Conservation (phyloP, 2,888 invertebrate genomes). For the Parasteatoda lunata region DNA sequence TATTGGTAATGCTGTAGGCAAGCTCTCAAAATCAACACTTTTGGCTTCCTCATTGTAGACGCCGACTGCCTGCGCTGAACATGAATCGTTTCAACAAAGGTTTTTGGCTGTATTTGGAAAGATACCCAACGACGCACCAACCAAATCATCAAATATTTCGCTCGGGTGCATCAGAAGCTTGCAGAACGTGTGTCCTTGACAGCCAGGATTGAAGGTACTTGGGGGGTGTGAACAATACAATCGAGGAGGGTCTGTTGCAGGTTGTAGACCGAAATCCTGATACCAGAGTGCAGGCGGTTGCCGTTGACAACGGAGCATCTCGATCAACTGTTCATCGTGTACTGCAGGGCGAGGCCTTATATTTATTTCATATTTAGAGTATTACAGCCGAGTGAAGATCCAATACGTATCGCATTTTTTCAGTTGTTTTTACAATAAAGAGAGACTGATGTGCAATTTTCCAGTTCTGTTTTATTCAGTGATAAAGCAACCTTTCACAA, state of each 20-base stretch:
- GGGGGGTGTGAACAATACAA: background rate
- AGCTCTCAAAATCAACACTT: too few relatives aligned
- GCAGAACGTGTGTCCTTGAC: background rate
- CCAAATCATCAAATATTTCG: conserved; percentile 12
- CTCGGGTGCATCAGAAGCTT: conserved; percentile 10
- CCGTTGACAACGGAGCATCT: background rate
- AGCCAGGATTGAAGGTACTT: conserved; percentile 11
- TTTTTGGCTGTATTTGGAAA: background rate
- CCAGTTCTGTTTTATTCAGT: conserved; percentile 10
- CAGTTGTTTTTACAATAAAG: conserved; percentile 1
- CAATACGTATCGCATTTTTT: conserved; percentile 12
- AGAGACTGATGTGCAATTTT: background rate
- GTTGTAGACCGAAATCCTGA: background rate
- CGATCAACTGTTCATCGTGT: background rate
- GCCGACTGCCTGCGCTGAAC: too few relatives aligned
- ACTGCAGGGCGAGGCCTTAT: background rate
- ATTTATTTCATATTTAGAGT: background rate
- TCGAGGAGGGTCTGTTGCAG: conserved; percentile 6
- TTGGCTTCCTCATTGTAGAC: too few relatives aligned
- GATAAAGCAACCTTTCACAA: conserved; percentile 13
- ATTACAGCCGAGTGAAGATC: background rate
- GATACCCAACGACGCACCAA: conserved; percentile 16
- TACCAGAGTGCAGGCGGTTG: background rate
- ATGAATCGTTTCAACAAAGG: too few relatives aligned
- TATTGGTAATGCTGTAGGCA: too few relatives aligned